A percentile compares a stretch with the other conserved stretches of the same genome.
Evolutionary conservation across 2,797 vertebrate genomes (phyloP).

Genomic region (Megalops cyprinoides): DNA sequence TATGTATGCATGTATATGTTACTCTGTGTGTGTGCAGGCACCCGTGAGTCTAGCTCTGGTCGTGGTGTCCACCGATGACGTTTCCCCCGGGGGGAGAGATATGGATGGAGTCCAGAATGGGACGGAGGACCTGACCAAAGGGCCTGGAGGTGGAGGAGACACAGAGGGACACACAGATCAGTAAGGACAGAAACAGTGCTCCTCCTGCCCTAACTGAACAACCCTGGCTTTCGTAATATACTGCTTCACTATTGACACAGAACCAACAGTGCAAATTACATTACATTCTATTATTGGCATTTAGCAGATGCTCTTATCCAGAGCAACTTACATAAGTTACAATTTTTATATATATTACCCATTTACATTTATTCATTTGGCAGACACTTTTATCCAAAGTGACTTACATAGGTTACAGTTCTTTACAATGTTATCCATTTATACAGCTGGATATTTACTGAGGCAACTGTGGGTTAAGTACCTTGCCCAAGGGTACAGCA

Average conservation of each 20-base stretch:
- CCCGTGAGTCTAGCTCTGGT: conserved; percentile 79
- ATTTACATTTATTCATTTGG: no score
- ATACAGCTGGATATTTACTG: no score
- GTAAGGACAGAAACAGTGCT: neutral
- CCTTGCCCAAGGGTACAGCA: no score
- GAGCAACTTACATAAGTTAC: no score
- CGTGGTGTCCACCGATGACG: conserved; percentile 79
- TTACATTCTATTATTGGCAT: no score
- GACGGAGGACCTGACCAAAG: conserved; percentile 91
- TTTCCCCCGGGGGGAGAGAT: conserved; percentile 84
- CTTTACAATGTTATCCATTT: no score
- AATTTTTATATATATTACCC: no score
- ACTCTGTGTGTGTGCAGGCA: neutral
- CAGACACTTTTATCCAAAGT: no score
- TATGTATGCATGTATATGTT: neutral
- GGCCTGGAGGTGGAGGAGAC: conserved; percentile 73
- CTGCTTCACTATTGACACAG: neutral
- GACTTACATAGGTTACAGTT: no score
- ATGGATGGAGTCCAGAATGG: conserved; percentile 84
- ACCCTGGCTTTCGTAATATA: neutral
- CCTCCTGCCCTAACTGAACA: no score
- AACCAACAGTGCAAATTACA: neutral
- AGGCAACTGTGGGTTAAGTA: no score
- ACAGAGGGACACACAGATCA: neutral
- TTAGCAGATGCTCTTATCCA: no score